Percentiles rank a stretch among this genome's conserved stretches.
Evolutionary conservation across 2,888 invertebrate species (phyloP).

Genomic region (Drosophila birchii): DNA sequence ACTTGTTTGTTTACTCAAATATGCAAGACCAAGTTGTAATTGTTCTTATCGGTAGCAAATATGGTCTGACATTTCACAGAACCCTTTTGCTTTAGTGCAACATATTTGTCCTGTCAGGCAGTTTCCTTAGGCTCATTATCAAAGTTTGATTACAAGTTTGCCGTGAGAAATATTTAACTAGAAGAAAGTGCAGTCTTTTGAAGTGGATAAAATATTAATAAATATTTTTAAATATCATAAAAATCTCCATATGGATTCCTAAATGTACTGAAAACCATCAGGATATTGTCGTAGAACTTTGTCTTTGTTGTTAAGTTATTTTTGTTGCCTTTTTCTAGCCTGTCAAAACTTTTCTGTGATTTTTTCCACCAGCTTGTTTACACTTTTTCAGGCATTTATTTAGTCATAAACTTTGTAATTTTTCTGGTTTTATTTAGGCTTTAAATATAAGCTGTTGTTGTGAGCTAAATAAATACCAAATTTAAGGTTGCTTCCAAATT

Average conservation of each 20-base stretch:
- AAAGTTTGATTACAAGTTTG: conserved; percentile 2
- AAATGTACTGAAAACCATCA: background rate
- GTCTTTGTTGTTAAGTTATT: background rate
- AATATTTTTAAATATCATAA: background rate
- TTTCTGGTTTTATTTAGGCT: background rate
- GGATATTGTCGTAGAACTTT: background rate
- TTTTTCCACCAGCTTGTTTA: background rate
- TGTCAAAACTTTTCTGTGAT: conserved; percentile 1
- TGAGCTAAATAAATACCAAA: background rate
- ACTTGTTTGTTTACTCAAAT: conserved; percentile 51
- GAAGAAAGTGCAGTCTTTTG: background rate
- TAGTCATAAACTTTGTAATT: background rate
- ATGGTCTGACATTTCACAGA: background rate
- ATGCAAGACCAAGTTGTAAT: conserved; percentile 39
- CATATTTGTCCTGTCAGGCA: background rate
- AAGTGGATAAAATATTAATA: background rate
- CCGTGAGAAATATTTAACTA: background rate
- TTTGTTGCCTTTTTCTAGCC: background rate
- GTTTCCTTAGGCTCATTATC: background rate
- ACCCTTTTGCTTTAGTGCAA: background rate
- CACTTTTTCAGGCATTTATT: background rate
- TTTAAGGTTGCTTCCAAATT: background rate
- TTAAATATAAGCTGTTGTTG: too few relatives aligned
- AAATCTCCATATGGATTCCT: background rate
- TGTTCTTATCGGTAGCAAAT: background rate